phyloP scores from a whole-genome alignment of 2,113 vertebrate genomes.

The Callithrix jacchus region DNA sequence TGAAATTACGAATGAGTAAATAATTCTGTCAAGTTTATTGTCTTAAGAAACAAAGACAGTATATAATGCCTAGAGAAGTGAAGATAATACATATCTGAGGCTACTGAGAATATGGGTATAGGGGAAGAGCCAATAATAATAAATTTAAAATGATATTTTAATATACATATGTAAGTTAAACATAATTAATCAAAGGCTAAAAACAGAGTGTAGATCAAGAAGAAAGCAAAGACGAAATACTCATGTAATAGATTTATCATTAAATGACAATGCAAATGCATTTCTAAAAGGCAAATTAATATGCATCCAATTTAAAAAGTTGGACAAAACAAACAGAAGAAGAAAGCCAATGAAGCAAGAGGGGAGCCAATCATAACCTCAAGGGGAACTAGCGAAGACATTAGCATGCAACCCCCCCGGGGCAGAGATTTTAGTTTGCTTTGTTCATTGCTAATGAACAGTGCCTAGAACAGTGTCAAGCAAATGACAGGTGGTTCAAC shows the following conservation, averaged over 20 bases:
- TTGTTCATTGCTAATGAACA: not conserved
- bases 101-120: not conserved
- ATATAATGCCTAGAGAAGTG: not conserved
- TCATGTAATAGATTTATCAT: not conserved
- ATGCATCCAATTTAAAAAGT: not conserved
- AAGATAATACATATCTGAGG: not conserved
- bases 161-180: not conserved
- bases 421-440: not conserved
- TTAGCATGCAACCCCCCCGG: fast-evolving
- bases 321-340: not conserved
- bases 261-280: not conserved
- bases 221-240: not conserved
- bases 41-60: not conserved
- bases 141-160: not conserved
- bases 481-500: not conserved
- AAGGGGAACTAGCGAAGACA: not conserved
- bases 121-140: not conserved
- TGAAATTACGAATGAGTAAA: not conserved
- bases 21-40: not conserved
- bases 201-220: not conserved
- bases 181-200: not conserved
- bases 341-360: not conserved
- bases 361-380: not conserved
- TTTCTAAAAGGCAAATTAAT: not conserved
- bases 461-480: too few species aligned